Conservation (phyloP, 1,140 invertebrate genomes). For the Caenorhabditis brenneri region DNA sequence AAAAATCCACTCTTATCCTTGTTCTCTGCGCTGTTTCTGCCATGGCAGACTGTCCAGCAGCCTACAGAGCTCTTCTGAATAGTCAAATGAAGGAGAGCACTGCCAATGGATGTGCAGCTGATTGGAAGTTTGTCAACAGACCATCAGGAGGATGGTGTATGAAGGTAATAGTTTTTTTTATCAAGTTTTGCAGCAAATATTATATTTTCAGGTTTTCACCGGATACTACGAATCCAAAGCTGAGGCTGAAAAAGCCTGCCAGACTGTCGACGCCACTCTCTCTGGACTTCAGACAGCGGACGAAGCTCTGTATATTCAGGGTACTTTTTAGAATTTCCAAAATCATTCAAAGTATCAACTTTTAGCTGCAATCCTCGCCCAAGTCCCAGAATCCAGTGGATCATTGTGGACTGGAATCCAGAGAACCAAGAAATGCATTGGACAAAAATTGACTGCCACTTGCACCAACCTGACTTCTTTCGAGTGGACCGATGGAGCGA, state of each 20-base stretch:
- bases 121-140: background rate
- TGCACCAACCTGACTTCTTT: background rate
- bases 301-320: background rate
- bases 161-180: background rate
- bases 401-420: background rate
- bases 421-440: background rate
- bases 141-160: background rate
- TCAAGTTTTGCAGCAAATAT: too few relatives aligned
- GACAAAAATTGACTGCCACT: background rate
- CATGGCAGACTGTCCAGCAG: background rate
- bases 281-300: background rate
- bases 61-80: background rate
- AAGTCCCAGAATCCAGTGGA: background rate
- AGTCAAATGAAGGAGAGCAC: background rate
- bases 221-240: background rate
- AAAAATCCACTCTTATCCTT: background rate
- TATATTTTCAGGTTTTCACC: background rate
- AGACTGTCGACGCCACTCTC: background rate
- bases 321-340: background rate
- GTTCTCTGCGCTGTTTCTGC: background rate
- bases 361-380: background rate
- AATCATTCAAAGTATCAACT: background rate
- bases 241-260: background rate
- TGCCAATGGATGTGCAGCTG: background rate
- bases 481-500: background rate